These are phyloP conservation scores for Semnornis frantzii DNA, from an alignment of 2,113 vertebrate species.

Conservation along the genomic window DNA sequence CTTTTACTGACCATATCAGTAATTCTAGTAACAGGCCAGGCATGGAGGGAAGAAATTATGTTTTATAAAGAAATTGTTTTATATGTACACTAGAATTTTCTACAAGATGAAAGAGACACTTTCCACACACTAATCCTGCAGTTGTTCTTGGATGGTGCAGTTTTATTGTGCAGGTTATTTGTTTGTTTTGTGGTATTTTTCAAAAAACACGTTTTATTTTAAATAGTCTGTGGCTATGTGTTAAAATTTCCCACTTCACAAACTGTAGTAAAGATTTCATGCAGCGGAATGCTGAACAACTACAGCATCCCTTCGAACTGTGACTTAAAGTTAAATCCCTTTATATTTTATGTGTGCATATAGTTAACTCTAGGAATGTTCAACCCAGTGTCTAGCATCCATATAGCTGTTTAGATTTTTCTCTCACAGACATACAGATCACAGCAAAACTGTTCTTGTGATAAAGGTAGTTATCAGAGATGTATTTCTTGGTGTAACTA, in stretches of 20 bases:
- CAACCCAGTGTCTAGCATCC: neutral
- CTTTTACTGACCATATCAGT: neutral
- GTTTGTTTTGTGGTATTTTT: too few relatives aligned
- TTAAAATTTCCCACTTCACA: neutral
- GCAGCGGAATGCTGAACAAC: neutral
- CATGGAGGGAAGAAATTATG: neutral
- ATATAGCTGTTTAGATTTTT: neutral
- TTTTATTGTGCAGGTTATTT: neutral
- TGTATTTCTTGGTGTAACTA: constrained; percentile 41
- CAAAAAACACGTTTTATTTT: neutral
- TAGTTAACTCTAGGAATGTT: neutral
- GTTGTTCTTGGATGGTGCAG: neutral
- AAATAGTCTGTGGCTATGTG: neutral
- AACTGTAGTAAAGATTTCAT: neutral
- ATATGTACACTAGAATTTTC: neutral
- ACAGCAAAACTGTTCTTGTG: neutral
- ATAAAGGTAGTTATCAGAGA: constrained; percentile 53
- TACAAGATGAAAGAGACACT: neutral
- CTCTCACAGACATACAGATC: too few relatives aligned
- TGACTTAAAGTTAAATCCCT: neutral
- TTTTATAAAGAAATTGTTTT: neutral
- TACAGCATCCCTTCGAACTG: neutral
- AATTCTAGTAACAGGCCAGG: neutral
- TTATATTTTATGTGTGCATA: neutral
- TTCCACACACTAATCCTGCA: neutral